phyloP scores from a whole-genome alignment of 1,140 invertebrate species.

The Drosophila auraria region DNA sequence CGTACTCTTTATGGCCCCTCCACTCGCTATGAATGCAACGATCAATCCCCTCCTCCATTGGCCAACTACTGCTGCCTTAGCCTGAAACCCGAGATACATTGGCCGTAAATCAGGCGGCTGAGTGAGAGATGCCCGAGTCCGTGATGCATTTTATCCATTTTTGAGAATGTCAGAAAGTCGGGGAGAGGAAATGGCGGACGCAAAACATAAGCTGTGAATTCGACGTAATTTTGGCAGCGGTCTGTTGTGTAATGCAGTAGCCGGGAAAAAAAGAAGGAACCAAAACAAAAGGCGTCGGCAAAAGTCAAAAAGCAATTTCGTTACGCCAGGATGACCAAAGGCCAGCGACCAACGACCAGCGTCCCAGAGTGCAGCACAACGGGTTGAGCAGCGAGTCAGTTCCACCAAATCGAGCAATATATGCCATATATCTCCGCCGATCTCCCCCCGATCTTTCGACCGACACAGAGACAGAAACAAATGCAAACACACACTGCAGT shows the following conservation, averaged over 20 bases:
- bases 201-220: constrained; percentile 56
- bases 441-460: constrained; percentile 30
- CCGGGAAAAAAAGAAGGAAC: constrained; percentile 23
- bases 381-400: constrained; percentile 29
- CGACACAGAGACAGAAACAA: constrained; percentile 50
- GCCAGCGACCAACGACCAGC: constrained; percentile 37
- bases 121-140: constrained; percentile 35
- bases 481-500: constrained; percentile 59
- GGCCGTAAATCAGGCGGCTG: constrained; percentile 48
- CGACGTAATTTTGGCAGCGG: constrained; percentile 47
- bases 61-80: constrained; percentile 29
- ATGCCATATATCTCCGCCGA: constrained; percentile 29
- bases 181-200: constrained; percentile 38
- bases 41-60: constrained; percentile 18
- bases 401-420: constrained; percentile 39
- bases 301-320: constrained; percentile 62
- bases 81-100: constrained; percentile 39
- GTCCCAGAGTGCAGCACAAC: constrained; percentile 18
- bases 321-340: constrained; percentile 54
- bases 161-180: constrained; percentile 40
- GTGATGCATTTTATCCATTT: constrained; percentile 50
- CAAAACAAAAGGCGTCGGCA: constrained; percentile 38
- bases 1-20: constrained; percentile 42
- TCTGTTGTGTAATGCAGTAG: constrained; percentile 62
- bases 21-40: constrained; percentile 1